These are phyloP conservation scores for Dolichotis patagonum DNA, from an alignment of 2,113 vertebrate genomes.

Conservation along the genomic window DNA sequence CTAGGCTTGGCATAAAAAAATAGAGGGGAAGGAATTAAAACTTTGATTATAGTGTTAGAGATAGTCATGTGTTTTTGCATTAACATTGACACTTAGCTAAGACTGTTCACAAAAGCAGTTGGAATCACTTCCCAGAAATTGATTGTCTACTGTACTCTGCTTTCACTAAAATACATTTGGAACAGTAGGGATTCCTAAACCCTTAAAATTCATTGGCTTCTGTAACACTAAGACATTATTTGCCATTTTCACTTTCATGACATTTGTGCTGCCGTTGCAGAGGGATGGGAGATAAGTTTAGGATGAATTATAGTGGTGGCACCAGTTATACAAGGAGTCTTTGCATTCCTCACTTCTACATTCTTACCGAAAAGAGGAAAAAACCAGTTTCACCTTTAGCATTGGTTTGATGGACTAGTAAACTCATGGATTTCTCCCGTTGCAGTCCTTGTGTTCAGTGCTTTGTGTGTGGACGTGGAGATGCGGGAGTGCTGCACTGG, in stretches of 20 bases:
- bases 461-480: background rate
- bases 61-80: background rate
- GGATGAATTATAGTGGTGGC: background rate
- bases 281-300: background rate
- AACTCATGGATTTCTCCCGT: background rate
- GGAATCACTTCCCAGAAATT: background rate
- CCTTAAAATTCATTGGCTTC: background rate
- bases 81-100: background rate
- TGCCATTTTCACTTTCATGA: slow-evolving; percentile 8
- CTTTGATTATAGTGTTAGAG: background rate
- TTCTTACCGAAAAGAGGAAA: background rate
- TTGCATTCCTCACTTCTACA: background rate
- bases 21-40: background rate
- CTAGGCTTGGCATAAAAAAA: background rate
- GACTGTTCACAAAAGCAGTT: background rate
- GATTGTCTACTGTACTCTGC: background rate
- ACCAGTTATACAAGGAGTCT: background rate
- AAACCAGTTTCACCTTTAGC: background rate
- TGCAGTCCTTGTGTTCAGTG: background rate
- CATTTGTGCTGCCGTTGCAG: background rate
- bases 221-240: background rate
- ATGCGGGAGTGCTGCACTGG: background rate
- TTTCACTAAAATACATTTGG: background rate
- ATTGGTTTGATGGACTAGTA: background rate
- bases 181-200: background rate